These are phyloP conservation scores for Polyploca ridens DNA, from an alignment of 2,888 invertebrate species.

Conservation along the genomic window DNA sequence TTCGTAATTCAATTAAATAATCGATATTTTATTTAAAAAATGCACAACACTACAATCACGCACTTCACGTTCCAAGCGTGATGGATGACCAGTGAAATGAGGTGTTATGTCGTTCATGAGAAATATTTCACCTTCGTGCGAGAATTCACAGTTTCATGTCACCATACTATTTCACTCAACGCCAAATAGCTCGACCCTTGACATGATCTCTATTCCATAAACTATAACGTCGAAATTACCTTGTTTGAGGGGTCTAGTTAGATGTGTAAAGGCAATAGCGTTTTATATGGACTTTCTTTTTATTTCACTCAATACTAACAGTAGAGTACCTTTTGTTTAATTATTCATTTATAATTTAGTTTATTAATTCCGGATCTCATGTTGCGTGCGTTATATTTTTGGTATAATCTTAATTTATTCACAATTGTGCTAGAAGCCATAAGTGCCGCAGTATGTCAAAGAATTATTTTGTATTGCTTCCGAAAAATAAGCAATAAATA, in stretches of 20 bases:
- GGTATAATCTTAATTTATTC: background rate
- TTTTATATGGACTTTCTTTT: constrained; percentile 4
- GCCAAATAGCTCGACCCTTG: background rate
- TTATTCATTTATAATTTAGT: constrained; percentile 10
- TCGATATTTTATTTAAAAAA: background rate
- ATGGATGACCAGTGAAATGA: constrained; percentile 42
- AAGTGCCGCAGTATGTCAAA: background rate
- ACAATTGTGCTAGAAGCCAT: constrained; percentile 1
- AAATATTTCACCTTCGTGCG: constrained; percentile 30
- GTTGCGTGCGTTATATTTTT: constrained; percentile 1
- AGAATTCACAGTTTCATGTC: constrained; percentile 16
- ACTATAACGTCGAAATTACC: background rate
- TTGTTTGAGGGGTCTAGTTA: background rate
- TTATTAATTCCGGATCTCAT: constrained; percentile 10
- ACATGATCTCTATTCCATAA: background rate
- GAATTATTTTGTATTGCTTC: background rate
- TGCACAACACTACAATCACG: constrained; percentile 1
- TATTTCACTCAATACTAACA: constrained; percentile 2
- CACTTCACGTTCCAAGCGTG: constrained; percentile 23
- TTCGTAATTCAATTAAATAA: background rate
- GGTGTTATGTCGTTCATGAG: constrained; percentile 36
- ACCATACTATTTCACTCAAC: constrained; percentile 3
- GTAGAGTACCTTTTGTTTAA: constrained; percentile 9
- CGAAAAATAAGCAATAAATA: background rate
- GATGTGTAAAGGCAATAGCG: background rate